Percentiles rank a stretch among this genome's conserved stretches.
phyloP scores from a whole-genome alignment of 2,113 vertebrate species.

The Stegastes partitus region DNA sequence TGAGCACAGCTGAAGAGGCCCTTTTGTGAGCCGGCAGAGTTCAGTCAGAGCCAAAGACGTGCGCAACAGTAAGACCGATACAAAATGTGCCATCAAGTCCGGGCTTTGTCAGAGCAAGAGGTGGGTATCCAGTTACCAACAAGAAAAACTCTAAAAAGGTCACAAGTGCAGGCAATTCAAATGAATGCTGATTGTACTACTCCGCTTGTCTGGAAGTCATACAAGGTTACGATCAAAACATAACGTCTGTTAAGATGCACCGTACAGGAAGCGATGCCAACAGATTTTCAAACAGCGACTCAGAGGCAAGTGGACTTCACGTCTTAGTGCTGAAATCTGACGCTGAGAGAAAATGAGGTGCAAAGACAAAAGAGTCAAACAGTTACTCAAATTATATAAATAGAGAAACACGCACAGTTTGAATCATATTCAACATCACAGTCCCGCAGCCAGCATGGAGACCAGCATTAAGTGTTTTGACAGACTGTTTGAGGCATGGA shows the following conservation, averaged over 20 bases:
- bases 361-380: neutral
- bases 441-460: neutral
- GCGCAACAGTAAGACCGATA: neutral
- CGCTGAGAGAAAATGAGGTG: slow-evolving; percentile 5
- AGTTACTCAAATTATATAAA: neutral
- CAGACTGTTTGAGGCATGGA: neutral
- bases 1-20: slow-evolving; percentile 27
- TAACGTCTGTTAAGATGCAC: neutral
- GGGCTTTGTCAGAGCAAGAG: slow-evolving; percentile 13
- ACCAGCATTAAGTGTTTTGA: slow-evolving; percentile 7
- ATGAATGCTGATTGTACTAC: neutral
- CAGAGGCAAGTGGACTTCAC: neutral
- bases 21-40: slow-evolving; percentile 36
- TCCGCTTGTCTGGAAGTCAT: neutral
- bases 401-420: neutral
- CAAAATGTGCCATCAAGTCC: slow-evolving; percentile 15
- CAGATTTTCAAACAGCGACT: slow-evolving; percentile 1
- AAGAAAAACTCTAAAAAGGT: neutral
- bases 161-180: neutral
- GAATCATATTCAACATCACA: neutral
- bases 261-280: neutral
- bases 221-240: neutral
- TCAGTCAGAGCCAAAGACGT: slow-evolving; percentile 9
- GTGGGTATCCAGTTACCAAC: neutral
- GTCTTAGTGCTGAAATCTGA: neutral